phyloP scores from a whole-genome alignment of 2,797 vertebrate species.

The Mus minutoides region DNA sequence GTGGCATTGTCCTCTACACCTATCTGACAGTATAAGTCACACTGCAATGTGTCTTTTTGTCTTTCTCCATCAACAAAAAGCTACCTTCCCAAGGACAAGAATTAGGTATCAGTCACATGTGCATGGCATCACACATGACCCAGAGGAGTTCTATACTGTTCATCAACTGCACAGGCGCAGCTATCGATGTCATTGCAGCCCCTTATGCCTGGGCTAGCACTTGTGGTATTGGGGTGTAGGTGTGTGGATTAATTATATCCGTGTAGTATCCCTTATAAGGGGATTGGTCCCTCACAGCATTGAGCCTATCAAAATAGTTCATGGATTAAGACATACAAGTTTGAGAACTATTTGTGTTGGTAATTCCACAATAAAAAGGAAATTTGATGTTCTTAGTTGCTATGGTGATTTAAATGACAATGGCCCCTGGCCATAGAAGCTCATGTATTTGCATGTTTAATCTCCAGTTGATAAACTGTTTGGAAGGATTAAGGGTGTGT shows the following conservation, averaged over 20 bases:
- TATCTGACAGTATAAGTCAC: not conserved
- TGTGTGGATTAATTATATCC: not conserved
- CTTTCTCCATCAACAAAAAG: not conserved
- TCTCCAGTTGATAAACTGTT: not conserved
- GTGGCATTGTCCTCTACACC: not conserved
- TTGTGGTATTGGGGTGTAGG: not conserved
- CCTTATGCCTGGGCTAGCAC: not conserved
- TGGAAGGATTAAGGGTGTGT: not conserved
- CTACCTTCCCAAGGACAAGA: not conserved
- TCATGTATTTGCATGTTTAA: not conserved
- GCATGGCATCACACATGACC: not conserved
- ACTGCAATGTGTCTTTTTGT: not conserved
- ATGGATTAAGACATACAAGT: not conserved
- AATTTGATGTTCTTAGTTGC: slow-evolving; percentile 3
- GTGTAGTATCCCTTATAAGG: not conserved
- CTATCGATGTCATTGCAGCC: not conserved
- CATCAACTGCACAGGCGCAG: not conserved
- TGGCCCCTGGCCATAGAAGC: not conserved
- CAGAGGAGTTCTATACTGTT: accelerated
- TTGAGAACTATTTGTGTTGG: not conserved
- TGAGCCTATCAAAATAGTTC: not conserved
- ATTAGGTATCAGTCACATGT: not conserved
- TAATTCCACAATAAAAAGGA: not conserved
- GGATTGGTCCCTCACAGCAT: not conserved
- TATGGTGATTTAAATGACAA: not conserved